Evolutionary conservation across 2,797 vertebrate genomes (phyloP), one percentile per base, ranked within the genome.

Genomic region (Anguilla obscura): DNA sequence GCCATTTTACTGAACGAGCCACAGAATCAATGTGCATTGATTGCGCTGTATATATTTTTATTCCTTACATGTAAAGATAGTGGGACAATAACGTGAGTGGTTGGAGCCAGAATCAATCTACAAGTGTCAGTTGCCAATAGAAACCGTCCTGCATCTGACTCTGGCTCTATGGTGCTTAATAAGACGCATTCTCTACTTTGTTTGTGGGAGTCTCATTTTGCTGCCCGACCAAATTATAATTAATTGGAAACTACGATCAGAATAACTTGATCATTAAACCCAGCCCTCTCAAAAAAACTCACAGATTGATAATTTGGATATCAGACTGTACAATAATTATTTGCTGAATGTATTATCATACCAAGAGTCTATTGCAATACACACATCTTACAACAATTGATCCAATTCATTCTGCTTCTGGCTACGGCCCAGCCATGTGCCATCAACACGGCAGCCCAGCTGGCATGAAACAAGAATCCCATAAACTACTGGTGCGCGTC

Each of bases 401-500:
- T 45, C 14, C 16, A 21, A 66, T 66, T 66, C 24, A 66, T 27
- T 66, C 63, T 27, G n/a, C 6, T 21, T 45, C 79, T 82, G 79
- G 40, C 79, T 18, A 24, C 0, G 45, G 40, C 6, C 40, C 79
- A 48, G 79, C 79, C 45, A 10, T 50, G 0, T 82, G 79, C 21
- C 24, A 45, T 82, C 45, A 50, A 40, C 79, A 82, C 40, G 40
- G 45, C 79, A 50, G 50, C 79, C 79, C 79, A 82, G 71, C 71
- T 76, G 71, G 71, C 71, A 76, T 40, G 18, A 33, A 40, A 40
- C 71, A 76, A 40, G 33, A 1, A 5, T 76, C 16, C 69, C 7
- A 40, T 8, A 16, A 56, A 56, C 63, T n/a, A 27, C 16, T 12
- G 33, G 30, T 16, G 33, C 33, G 3, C 71, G 3, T 76, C 71